Percentiles rank a stretch among this genome's conserved stretches.
Conservation (phyloP, 2,113 vertebrate genomes). For the human region DNA sequence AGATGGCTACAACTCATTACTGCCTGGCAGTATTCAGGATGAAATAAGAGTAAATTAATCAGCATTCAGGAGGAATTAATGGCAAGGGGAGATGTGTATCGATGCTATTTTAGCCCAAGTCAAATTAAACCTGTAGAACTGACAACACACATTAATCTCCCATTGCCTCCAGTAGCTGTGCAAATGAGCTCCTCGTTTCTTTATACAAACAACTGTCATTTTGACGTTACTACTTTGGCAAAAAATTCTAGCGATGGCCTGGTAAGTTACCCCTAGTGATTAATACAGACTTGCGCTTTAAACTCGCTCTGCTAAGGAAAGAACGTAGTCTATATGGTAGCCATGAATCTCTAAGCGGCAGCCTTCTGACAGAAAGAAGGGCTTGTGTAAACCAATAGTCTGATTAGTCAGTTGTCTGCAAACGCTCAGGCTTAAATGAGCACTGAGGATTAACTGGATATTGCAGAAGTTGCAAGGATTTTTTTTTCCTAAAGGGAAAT, state of each 20-base stretch:
- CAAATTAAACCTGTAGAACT: conserved; percentile 78
- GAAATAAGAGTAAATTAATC: conserved; percentile 81
- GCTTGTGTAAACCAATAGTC: background rate
- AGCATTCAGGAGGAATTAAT: conserved; percentile 75
- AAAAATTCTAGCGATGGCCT: conserved; percentile 28
- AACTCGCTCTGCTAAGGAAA: background rate
- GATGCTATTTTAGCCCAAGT: conserved; percentile 76
- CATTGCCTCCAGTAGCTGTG: background rate
- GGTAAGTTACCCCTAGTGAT: background rate
- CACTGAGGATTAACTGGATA: background rate
- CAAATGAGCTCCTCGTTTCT: conserved; percentile 62
- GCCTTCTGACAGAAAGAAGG: background rate
- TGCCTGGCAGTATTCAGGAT: conserved; percentile 70
- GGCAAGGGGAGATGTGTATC: conserved; percentile 69
- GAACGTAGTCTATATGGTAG: background rate
- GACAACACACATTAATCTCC: conserved; percentile 76
- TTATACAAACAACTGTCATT: conserved; percentile 65
- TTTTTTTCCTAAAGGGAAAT: background rate
- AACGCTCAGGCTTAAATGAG: background rate
- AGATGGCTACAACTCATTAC: conserved; percentile 83
- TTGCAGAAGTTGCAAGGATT: background rate
- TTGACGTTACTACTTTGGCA: conserved; percentile 25
- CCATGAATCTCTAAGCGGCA: background rate
- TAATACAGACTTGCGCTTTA: background rate
- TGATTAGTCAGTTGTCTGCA: background rate